A percentile compares a stretch with the other conserved stretches of the same genome.
These are phyloP conservation scores for Agrotis segetum DNA, from an alignment of 2,888 invertebrate species.

Conservation along the genomic window DNA sequence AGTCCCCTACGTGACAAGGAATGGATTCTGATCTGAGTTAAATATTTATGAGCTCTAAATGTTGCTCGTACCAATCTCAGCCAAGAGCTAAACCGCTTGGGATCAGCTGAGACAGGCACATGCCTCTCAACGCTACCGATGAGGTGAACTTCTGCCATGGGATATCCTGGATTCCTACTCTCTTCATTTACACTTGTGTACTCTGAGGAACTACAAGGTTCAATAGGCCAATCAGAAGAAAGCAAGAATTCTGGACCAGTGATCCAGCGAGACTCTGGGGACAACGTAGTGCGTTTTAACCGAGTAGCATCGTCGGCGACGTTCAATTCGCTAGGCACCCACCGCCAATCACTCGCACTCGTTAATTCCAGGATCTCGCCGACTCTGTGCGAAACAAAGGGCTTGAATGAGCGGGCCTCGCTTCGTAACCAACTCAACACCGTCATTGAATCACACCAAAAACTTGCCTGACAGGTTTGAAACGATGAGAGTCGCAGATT, in stretches of 20 bases:
- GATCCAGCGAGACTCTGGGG: neutral
- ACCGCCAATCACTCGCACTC: neutral
- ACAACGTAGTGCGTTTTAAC: neutral
- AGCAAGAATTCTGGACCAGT: neutral
- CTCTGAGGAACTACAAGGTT: neutral
- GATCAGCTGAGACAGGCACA: neutral
- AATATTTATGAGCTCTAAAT: neutral
- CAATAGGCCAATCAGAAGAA: neutral
- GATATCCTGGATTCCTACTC: too few species aligned
- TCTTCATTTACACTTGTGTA: too few species aligned
- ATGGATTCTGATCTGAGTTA: neutral
- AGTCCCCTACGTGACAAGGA: neutral
- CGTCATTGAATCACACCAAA: too few species aligned
- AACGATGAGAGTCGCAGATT: too few species aligned
- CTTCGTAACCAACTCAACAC: too few species aligned
- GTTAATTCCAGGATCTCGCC: too few species aligned
- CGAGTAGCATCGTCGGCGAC: neutral
- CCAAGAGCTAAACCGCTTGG: neutral
- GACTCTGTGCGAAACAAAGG: too few species aligned
- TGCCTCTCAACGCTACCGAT: neutral
- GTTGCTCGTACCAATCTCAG: conserved; percentile 5
- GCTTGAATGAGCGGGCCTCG: too few species aligned
- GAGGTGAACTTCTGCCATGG: neutral
- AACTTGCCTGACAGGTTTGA: too few species aligned
- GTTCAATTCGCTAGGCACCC: neutral